Percentiles rank a stretch among this genome's conserved stretches.
These are phyloP conservation scores for Tethea ocularis DNA, from an alignment of 2,888 invertebrate genomes.

Conservation along the genomic window DNA sequence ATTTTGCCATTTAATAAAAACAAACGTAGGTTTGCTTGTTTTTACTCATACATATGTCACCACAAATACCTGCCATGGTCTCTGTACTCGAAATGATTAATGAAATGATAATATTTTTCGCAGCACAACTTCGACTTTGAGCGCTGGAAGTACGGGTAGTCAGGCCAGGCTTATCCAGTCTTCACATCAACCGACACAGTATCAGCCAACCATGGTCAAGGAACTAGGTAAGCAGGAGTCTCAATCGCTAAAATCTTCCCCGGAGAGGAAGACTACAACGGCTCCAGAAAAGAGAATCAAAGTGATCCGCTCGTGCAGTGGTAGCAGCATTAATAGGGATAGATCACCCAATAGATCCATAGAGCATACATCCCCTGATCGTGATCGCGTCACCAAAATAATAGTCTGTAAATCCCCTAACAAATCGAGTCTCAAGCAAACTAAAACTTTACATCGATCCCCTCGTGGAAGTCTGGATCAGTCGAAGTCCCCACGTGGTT, in stretches of 20 bases:
- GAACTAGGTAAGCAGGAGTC: slow-evolving; percentile 92
- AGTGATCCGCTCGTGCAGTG: slow-evolving; percentile 83
- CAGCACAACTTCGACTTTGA: slow-evolving; percentile 96
- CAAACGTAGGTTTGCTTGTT: slow-evolving; percentile 64
- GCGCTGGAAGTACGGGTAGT: slow-evolving; percentile 96
- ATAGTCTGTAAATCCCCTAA: slow-evolving; percentile 80
- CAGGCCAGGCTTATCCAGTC: slow-evolving; percentile 97
- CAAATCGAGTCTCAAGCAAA: slow-evolving; percentile 75
- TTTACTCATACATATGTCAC: slow-evolving; percentile 74
- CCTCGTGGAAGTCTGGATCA: slow-evolving; percentile 82
- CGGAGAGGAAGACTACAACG: slow-evolving; percentile 63
- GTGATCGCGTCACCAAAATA: slow-evolving; percentile 77
- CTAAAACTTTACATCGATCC: slow-evolving; percentile 72
- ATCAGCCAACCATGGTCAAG: slow-evolving; percentile 94
- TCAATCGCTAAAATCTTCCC: slow-evolving; percentile 80
- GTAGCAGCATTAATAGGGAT: slow-evolving; percentile 75
- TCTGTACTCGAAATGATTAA: not conserved
- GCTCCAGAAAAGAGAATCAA: slow-evolving; percentile 69
- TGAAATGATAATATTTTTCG: slow-evolving; percentile 39
- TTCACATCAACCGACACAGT: slow-evolving; percentile 96
- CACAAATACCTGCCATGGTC: slow-evolving; percentile 22
- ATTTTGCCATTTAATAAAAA: slow-evolving; percentile 36
- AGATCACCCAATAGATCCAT: slow-evolving; percentile 67
- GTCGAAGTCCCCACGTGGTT: slow-evolving; percentile 80
- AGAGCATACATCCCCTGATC: slow-evolving; percentile 64